phyloP scores from a whole-genome alignment of 2,797 vertebrate species.

The Pampus argenteus region DNA sequence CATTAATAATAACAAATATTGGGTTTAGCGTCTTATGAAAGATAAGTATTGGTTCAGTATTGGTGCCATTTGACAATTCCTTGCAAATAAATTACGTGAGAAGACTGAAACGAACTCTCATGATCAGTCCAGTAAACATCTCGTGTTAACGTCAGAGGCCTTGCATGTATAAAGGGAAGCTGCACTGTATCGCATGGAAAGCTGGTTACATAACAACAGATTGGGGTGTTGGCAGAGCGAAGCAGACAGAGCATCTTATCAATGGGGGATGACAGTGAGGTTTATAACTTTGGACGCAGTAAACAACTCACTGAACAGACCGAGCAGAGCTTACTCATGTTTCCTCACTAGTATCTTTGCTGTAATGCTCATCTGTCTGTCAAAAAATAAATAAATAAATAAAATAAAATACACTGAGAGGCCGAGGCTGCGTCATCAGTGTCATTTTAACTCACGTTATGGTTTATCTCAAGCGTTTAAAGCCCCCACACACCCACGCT shows the following conservation, averaged over 20 bases:
- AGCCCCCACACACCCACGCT: neutral
- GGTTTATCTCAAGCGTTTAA: neutral
- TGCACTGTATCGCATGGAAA: conserved; percentile 6
- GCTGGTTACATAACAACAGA: conserved; percentile 52
- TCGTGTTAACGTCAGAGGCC: too few species aligned
- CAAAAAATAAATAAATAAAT: neutral
- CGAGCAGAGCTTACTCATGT: neutral
- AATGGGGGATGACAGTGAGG: conserved; percentile 28
- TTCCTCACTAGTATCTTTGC: neutral
- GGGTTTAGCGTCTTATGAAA: neutral
- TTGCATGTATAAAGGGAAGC: neutral
- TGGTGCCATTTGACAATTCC: too few species aligned
- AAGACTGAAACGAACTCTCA: too few species aligned
- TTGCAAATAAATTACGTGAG: too few species aligned
- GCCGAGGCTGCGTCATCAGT: neutral
- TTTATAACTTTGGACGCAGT: conserved; percentile 8
- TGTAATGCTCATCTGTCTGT: neutral
- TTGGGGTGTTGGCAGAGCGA: conserved; percentile 20
- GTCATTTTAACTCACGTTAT: neutral
- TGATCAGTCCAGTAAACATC: too few species aligned
- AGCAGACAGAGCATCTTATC: conserved; percentile 33
- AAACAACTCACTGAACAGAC: conserved; percentile 1
- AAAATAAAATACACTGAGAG: neutral
- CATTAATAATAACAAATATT: neutral
- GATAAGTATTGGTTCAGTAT: neutral